Evolutionary conservation across 2,888 invertebrate genomes (phyloP), one percentile per base, ranked within the genome.

Genomic region (Tortrix viridana): DNA sequence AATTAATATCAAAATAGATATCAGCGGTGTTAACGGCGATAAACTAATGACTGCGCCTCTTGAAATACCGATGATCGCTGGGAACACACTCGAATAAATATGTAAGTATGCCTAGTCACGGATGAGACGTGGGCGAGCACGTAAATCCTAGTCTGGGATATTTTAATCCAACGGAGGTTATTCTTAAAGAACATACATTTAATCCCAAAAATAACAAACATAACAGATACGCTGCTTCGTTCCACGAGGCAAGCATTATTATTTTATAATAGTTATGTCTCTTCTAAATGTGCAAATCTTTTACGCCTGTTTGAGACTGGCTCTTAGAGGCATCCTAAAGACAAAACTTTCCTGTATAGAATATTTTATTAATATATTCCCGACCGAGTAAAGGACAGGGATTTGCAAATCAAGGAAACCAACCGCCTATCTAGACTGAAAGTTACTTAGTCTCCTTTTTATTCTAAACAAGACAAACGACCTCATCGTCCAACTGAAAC

Each of bases 61-160:
- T 65, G 44, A 70, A 69, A 72, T 69, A 69, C 63, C 66, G 52
- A 67, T 69, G 74, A 71, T 73, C 71, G 70, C 74, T 72, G 71
- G 76, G 67, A 84, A 81, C 79, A 80, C 79, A 80, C 74, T 74
- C 70, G 71, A 67, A 78, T 71, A 75, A 71, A 73, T 71, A 70
- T 66, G 50, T 63, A 63, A 65, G 65, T 71, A 71, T 64, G 57
- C 61, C 64, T 74, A 69, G 69, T 67, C 68, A 67, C 73, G 65
- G 69, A 73, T 69, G 67, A 62, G 38, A 70, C 67, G 86, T 86
- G 76, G 85, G 85, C 71, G 85, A 73, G 69, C n/a, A 26, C 52
- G 56, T 69, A 72, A 77, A 80, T 81, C 77, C 76, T 69, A 79
- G 80, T 77, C 76, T 74, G 69, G 66, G 74, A 77, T 85, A 84